Conservation (phyloP, 37 sponge, comb jelly and placozoan genomes). For the Spongilla lacustris region DNA sequence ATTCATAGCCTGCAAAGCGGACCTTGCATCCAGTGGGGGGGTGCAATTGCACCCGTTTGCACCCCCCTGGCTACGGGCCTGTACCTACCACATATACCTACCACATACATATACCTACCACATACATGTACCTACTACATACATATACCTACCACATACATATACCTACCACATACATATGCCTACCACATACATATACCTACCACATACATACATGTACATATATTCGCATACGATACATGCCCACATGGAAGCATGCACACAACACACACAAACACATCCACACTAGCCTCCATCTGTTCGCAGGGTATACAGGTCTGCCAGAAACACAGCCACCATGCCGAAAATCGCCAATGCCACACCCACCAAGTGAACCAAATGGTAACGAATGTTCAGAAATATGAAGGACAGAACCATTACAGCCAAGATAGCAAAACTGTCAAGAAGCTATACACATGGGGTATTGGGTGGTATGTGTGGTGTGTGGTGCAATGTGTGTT, state of each 20-base stretch:
- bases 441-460: conserved; percentile 76
- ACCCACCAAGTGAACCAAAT: conserved; percentile 77
- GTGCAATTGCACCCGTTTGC: no score
- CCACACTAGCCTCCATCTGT: neutral
- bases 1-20: no score
- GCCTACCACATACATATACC: neutral
- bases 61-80: no score
- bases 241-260: neutral
- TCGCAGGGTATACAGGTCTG: conserved; percentile 46
- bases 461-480: neutral
- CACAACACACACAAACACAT: neutral
- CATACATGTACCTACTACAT: no score
- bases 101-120: no score
- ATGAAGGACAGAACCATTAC: conserved; percentile 84
- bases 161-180: no score
- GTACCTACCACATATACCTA: no score
- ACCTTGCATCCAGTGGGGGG: no score
- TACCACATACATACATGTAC: conserved; percentile 25
- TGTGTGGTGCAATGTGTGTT: neutral
- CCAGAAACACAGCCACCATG: conserved; percentile 63
- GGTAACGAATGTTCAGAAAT: conserved; percentile 74
- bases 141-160: no score
- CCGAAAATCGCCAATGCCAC: conserved; percentile 77
- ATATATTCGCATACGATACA: neutral
- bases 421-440: conserved; percentile 65